Evolutionary conservation across 1,140 invertebrate species (phyloP), one percentile per base, ranked within the genome.

Genomic region (Manduca sexta): DNA sequence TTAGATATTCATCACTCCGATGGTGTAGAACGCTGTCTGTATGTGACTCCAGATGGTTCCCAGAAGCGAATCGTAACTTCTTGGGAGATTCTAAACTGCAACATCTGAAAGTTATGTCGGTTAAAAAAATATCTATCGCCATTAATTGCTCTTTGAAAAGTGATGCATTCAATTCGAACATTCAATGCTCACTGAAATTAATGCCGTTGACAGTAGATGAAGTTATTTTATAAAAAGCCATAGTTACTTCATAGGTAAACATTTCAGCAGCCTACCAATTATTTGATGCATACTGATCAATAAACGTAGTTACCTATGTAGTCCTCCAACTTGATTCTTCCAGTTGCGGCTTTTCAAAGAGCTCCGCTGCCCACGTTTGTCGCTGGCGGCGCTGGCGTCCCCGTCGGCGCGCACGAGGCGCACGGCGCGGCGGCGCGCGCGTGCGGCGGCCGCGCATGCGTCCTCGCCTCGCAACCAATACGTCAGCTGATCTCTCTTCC

Each of bases 381-480:
- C 70, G 0, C 50, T 8, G 11, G 48, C 21, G 13, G 57, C 50
- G 10, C 29, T 30, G 21, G 21, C 13, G 42, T 11, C 13, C 7
- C 64, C 69, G n/a, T 69, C 86, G 69, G 42, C 88, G 54, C 4
- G 86, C 60, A 84, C 5, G 86, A 11, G n/a, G n/a, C n/a, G n/a
- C n/a, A n/a, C n/a, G n/a, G n/a, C 80, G 7, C 90, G 72, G 15
- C 90, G 87, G 10, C 87, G 83, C 17, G 74, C 88, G 0, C 92
- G 86, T 2, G 80, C 69, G 1, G 84, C 77, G 1, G 88, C 84
- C 5, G 88, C 85, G 7, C 82, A 69, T 10, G 87, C 69, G 44
- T 95, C 92, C 70, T 96, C 94, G 0, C 93, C 94, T 7, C 91
- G 74, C 17, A 98, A 69, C 94, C 95, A 98, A 77, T 93, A 97